A percentile compares a stretch with the other conserved stretches of the same genome.
Conservation (phyloP, 1,140 invertebrate species). For the Leptinotarsa texana region DNA sequence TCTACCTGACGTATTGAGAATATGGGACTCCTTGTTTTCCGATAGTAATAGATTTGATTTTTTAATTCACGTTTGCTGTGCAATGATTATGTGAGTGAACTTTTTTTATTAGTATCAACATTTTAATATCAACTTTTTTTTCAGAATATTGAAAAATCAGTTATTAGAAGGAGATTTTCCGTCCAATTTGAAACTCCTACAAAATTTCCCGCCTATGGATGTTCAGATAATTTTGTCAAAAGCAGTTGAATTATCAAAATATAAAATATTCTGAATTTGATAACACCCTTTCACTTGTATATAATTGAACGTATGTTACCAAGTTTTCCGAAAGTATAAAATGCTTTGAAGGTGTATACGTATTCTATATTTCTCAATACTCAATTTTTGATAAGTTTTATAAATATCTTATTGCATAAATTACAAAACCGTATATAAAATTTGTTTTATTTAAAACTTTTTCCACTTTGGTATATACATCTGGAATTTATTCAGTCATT, state of each 20-base stretch:
- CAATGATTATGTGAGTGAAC: conserved; percentile 89
- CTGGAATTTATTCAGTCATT: neutral
- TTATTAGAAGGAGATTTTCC: conserved; percentile 87
- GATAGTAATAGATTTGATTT: conserved; percentile 88
- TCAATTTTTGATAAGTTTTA: neutral
- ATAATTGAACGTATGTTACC: too few species aligned
- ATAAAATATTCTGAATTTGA: conserved; percentile 26
- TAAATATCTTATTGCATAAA: neutral
- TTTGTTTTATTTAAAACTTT: neutral
- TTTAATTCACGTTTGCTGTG: conserved; percentile 89
- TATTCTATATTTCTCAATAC: neutral
- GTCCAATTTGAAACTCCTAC: conserved; percentile 89
- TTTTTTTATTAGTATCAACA: conserved; percentile 16
- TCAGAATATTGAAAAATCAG: conserved; percentile 78
- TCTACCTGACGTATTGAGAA: conserved; percentile 90
- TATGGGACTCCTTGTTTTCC: conserved; percentile 95
- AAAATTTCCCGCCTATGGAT: conserved; percentile 80
- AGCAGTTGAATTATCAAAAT: conserved; percentile 60
- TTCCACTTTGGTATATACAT: neutral
- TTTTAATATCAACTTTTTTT: conserved; percentile 43
- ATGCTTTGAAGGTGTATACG: too few species aligned
- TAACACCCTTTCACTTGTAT: neutral
- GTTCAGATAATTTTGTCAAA: conserved; percentile 70
- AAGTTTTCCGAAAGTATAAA: too few species aligned
- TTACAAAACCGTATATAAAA: neutral